Evolutionary conservation across 2,113 vertebrate genomes (phyloP).

Genomic region (Gulo gulo): DNA sequence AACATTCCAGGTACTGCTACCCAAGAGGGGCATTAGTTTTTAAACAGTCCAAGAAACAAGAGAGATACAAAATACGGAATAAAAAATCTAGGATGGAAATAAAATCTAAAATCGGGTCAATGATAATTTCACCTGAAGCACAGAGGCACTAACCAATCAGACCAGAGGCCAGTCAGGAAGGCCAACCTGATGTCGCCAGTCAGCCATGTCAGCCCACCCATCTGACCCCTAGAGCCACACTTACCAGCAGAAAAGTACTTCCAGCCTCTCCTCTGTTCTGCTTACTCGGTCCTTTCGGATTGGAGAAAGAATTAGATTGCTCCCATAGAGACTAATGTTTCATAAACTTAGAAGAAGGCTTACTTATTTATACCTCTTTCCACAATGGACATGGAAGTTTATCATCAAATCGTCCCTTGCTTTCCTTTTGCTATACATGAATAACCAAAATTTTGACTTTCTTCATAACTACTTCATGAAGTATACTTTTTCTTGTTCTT

Average conservation of each 20-base stretch:
- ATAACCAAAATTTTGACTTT: not conserved
- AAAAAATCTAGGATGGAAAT: conserved; percentile 7
- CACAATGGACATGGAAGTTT: not conserved
- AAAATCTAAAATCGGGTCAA: not conserved
- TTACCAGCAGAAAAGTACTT: not conserved
- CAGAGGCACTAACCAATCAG: not conserved
- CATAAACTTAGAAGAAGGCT: not conserved
- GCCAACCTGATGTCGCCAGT: not conserved
- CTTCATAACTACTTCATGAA: not conserved
- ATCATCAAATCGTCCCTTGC: not conserved
- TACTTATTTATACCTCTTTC: not conserved
- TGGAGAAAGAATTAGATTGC: not conserved
- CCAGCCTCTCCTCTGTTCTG: not conserved
- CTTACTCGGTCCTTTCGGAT: not conserved
- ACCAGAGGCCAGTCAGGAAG: not conserved
- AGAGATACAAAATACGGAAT: not conserved
- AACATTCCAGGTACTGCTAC: not conserved
- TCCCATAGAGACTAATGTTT: not conserved
- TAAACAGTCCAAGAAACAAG: not conserved
- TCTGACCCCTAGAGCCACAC: not conserved
- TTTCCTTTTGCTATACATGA: not conserved
- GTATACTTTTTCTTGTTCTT: not conserved
- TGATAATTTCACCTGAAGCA: not conserved
- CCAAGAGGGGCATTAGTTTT: not conserved
- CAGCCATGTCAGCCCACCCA: too few relatives aligned